Conservation (phyloP, 2,888 invertebrate species). For the Odontothrips loti region DNA sequence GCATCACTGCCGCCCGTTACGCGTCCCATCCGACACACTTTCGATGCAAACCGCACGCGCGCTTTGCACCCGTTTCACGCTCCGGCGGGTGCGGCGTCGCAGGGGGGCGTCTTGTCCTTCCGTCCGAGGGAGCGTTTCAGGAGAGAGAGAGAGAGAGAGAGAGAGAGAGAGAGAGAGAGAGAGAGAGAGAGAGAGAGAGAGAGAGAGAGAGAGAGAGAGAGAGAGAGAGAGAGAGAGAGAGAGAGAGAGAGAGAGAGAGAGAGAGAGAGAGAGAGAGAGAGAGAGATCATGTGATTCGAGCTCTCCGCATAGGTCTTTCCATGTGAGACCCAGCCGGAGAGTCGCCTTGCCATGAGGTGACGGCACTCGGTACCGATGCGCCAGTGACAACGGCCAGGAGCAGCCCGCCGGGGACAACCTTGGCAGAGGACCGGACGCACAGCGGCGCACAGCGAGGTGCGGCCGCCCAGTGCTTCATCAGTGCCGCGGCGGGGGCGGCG, state of each 20-base stretch:
- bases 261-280: neutral
- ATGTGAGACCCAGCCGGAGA: too few relatives aligned
- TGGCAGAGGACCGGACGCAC: too few relatives aligned
- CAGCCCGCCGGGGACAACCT: too few relatives aligned
- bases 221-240: constrained; percentile 8
- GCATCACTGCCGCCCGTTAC: neutral
- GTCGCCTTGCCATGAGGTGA: too few relatives aligned
- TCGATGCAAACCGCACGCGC: neutral
- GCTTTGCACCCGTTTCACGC: neutral
- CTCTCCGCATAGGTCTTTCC: too few relatives aligned
- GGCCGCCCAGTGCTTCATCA: too few relatives aligned
- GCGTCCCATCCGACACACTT: constrained; percentile 3
- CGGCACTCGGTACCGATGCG: too few relatives aligned
- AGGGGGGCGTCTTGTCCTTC: neutral
- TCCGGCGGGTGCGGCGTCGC: neutral
- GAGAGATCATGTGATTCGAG: neutral
- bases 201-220: constrained; percentile 18
- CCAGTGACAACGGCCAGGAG: too few relatives aligned
- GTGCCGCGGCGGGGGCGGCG: neutral
- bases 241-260: neutral
- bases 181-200: constrained; percentile 18
- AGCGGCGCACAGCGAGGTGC: too few relatives aligned
- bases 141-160: too few relatives aligned
- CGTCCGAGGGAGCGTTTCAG: too few relatives aligned
- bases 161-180: constrained; percentile 1